Percentiles rank a stretch among this genome's conserved stretches.
Conservation (phyloP, 2,113 vertebrate species). For the Ammodytes marinus region DNA sequence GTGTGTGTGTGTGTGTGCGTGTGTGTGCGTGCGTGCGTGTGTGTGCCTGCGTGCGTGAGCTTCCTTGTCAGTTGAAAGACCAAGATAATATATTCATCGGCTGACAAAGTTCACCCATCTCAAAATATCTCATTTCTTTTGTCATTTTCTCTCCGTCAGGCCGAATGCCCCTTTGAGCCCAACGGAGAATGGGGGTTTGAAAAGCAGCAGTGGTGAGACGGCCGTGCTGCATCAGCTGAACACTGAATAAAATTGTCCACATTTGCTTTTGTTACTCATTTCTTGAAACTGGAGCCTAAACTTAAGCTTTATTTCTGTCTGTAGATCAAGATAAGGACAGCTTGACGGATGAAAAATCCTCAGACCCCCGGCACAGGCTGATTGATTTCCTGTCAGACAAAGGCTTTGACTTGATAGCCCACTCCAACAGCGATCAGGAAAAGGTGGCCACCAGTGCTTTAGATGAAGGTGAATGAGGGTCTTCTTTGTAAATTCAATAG, state of each 20-base stretch:
- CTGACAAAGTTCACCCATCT: conserved; percentile 29
- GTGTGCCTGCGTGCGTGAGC: background rate
- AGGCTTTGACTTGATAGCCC: conserved; percentile 80
- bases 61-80: background rate
- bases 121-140: conserved; percentile 42
- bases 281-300: conserved; percentile 16
- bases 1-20: background rate
- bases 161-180: conserved; percentile 68
- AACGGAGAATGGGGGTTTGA: conserved; percentile 81
- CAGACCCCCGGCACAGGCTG: conserved; percentile 72
- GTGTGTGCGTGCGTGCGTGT: background rate
- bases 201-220: conserved; percentile 74
- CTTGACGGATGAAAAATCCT: conserved; percentile 72
- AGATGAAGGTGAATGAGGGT: conserved; percentile 81
- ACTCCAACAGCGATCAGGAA: conserved; percentile 78
- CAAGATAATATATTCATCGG: background rate
- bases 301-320: conserved; percentile 43
- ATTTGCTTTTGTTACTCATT: conserved; percentile 46
- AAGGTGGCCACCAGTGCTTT: conserved; percentile 76
- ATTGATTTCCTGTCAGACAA: conserved; percentile 82
- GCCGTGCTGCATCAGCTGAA: conserved; percentile 7
- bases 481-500: background rate
- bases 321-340: conserved; percentile 81
- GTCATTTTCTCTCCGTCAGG: conserved; percentile 58
- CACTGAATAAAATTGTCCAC: conserved; percentile 24